A percentile compares a stretch with the other conserved stretches of the same genome.
These are phyloP conservation scores for Brachypterus glaber DNA, from an alignment of 2,888 invertebrate species.

Conservation along the genomic window DNA sequence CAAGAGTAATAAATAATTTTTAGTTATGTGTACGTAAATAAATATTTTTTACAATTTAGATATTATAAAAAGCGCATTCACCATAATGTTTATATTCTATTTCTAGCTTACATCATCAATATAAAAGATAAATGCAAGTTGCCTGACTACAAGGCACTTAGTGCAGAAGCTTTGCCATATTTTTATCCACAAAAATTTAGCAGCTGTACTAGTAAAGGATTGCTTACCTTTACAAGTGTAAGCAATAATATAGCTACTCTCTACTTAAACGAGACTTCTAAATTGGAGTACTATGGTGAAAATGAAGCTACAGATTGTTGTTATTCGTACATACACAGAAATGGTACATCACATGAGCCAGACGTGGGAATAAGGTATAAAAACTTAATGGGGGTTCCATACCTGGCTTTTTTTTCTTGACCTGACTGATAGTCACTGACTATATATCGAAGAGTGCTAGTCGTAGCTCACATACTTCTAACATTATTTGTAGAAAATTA, in stretches of 20 bases:
- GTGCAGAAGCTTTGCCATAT: conserved; percentile 17
- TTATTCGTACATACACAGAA: conserved; percentile 26
- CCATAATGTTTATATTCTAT: conserved; percentile 6
- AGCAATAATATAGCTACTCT: conserved; percentile 21
- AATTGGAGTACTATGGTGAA: conserved; percentile 18
- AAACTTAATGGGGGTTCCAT: too few species aligned
- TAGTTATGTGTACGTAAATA: too few species aligned
- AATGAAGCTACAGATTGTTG: conserved; percentile 24
- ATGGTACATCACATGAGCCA: conserved; percentile 18
- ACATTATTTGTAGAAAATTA: too few species aligned
- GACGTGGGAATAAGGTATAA: conserved; percentile 25
- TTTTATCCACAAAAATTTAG: conserved; percentile 18
- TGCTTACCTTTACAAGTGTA: conserved; percentile 22
- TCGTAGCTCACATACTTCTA: too few species aligned
- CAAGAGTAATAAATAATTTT: too few species aligned
- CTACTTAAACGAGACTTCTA: conserved; percentile 20
- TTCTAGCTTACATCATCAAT: conserved; percentile 23
- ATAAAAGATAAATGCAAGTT: conserved; percentile 26
- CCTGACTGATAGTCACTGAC: too few species aligned
- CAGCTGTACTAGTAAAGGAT: conserved; percentile 20
- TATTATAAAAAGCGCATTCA: too few species aligned
- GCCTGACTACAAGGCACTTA: conserved; percentile 23
- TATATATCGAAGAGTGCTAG: too few species aligned
- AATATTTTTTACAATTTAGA: too few species aligned
- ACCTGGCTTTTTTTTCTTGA: too few species aligned